phyloP scores from a whole-genome alignment of 1,140 invertebrate genomes.

The Pseudomyrmex flavicornis region DNA sequence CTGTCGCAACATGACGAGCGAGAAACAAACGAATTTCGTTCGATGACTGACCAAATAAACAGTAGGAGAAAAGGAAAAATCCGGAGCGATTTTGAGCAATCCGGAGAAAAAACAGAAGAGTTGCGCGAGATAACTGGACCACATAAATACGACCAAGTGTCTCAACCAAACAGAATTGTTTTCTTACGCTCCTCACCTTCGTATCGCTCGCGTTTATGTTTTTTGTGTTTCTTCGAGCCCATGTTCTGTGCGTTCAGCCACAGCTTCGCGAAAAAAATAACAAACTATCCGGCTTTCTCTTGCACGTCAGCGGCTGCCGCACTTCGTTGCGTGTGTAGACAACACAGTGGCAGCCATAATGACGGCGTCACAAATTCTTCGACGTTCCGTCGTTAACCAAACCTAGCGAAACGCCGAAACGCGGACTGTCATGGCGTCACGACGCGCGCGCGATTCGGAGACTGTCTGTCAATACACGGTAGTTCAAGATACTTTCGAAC shows the following conservation, averaged over 20 bases:
- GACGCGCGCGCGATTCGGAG: constrained; percentile 43
- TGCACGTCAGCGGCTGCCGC: constrained; percentile 33
- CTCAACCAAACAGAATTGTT: neutral
- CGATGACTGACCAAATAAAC: neutral
- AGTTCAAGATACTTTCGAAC: too few relatives aligned
- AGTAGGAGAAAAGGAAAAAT: neutral
- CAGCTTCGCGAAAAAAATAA: constrained; percentile 58
- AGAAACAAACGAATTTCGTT: constrained; percentile 18
- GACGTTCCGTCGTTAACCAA: neutral
- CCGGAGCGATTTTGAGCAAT: neutral
- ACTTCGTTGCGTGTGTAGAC: constrained; percentile 60
- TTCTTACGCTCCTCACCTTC: constrained; percentile 85
- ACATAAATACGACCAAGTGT: neutral
- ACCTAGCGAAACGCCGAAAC: neutral
- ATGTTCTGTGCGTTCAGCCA: constrained; percentile 75
- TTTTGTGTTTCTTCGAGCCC: constrained; percentile 90
- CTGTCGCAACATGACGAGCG: constrained; percentile 13
- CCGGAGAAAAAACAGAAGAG: neutral
- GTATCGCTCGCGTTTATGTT: constrained; percentile 89
- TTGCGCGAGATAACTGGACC: neutral
- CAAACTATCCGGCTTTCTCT: neutral
- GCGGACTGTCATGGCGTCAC: constrained; percentile 52
- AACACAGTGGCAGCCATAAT: constrained; percentile 66
- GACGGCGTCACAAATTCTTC: constrained; percentile 55
- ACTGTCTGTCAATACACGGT: neutral